Base-by-base conservation (phyloP, 2,888 invertebrate genomes). In the Candidula unifasciata region DNA sequence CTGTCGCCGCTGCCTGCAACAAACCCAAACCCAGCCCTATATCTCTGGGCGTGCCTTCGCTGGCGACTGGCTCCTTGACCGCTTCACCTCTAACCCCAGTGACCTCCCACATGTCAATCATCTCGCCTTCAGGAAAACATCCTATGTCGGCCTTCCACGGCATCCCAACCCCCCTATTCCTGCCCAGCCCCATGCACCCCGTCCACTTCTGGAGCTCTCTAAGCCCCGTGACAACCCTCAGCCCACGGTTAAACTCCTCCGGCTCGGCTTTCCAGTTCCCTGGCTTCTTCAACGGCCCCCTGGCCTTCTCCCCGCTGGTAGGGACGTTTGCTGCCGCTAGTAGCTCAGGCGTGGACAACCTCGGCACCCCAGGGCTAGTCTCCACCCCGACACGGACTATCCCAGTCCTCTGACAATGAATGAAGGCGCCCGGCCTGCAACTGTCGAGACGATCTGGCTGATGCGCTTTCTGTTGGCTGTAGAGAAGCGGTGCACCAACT, bases 171-270 rank as follows among this genome's bases (percentile, higher is more conserved):
- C 92, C 92, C 1, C 86, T 92, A 64, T 86, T 92, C 54, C 85
- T 92, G n/a, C 87, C 90, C 37, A 91, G 91, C 87, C 91, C 92
- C 24, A 88, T 90, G 87, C 79, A 76, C 35, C 82, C 84, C 18
- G 80, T 93, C 35, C 93, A 94, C 86, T 94, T 94, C 90, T 94
- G 94, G 94, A 93, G 93, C 86, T 94, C 93, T 0, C 88, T 93
- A 8, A 92, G 92, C 84, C 93, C 93, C 5, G 89, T 92, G n/a
- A 90, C 92, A 18, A 90, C 91, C 13, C 89, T 92, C 85, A 92
- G 92, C 54, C 93, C 93, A 24, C 88, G 90, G 24, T 81, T 89
- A 37, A 86, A 88, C 77, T 30, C 88, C 88, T 33, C 81, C 89
- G 87, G 80, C 88, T 33, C 89, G 87, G 44, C 91, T 76, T 92